Evolutionary conservation across 2,797 vertebrate genomes (phyloP).

Genomic region (Crocodylus rhombifer): DNA sequence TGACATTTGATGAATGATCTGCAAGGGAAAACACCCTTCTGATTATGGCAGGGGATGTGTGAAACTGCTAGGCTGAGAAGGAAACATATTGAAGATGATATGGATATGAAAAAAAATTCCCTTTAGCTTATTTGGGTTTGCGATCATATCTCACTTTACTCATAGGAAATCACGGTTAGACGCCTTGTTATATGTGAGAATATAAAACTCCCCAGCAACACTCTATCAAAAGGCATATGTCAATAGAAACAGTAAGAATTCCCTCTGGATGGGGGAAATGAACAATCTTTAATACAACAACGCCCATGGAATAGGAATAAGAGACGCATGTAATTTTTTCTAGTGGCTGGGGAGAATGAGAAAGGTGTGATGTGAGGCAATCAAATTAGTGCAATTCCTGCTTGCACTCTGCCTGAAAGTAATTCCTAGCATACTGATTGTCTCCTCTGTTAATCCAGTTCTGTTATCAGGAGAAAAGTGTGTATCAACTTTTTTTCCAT

Average conservation of each 20-base stretch:
- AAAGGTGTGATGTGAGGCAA: neutral
- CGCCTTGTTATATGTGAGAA: neutral
- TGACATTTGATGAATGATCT: neutral
- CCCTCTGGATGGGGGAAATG: neutral
- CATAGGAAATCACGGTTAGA: conserved; percentile 40
- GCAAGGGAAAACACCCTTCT: neutral
- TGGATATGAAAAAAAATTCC: neutral
- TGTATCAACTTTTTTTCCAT: neutral
- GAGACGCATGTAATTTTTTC: neutral
- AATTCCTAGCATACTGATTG: neutral
- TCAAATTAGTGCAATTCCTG: neutral
- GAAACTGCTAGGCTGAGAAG: conserved; percentile 15
- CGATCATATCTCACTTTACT: conserved; percentile 27
- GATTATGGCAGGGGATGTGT: neutral
- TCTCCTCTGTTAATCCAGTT: neutral
- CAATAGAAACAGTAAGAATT: neutral
- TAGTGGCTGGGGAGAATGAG: accelerated
- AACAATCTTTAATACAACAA: neutral
- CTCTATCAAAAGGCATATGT: neutral
- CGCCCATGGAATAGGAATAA: neutral
- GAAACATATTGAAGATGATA: conserved; percentile 31
- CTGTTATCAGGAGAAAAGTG: conserved; percentile 37
- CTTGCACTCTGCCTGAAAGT: neutral
- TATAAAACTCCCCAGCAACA: neutral
- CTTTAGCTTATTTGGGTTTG: neutral